Evolutionary conservation across 2,888 invertebrate species (phyloP), one percentile per base, ranked within the genome.

Genomic region (Dynastes hyllus): DNA sequence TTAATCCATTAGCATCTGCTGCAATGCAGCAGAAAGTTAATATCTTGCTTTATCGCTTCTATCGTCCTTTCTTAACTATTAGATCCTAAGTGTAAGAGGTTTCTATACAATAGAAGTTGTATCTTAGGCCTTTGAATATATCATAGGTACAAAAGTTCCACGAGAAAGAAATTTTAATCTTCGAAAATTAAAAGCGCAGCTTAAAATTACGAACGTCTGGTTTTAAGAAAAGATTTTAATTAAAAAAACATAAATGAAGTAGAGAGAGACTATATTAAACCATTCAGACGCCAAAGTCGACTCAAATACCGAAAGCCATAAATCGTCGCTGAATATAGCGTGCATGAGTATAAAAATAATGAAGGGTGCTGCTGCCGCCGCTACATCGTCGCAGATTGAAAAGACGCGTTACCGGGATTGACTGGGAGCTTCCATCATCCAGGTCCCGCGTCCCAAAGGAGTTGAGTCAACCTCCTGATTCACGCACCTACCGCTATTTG

Each of bases 401-500:
- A 88, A 88, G 87, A 86, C 87, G 87, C 88, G 88, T 88, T 87
- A 88, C 87, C 86, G 84, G 87, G 87, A 88, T 88, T 88, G 88
- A 88, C 87, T 87, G 85, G 85, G 84, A 85, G 86, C 86, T 86
- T 88, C 87, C 88, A 87, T 88, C 88, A 88, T 88, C 87, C 86
- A 85, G 85, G 85, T 85, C 86, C 84, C 79, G 81, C 37, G 83
- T 87, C 88, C 88, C 87, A 51, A 78, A 86, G 87, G 87, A 87
- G 84, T 86, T 86, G 85, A 86, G 83, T 85, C 86, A 86, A 86
- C 85, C 84, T 83, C 81, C 83, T 86, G 85, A 86, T 86, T 85
- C 86, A 86, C 85, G 84, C 86, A 85, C 84, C 83, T 81, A 81
- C 55, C 78, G 80, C 82, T 80, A 69, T 67, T 66, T 70, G 69